phyloP scores from a whole-genome alignment of 2,888 invertebrate species.

The Machimus rusticus region DNA sequence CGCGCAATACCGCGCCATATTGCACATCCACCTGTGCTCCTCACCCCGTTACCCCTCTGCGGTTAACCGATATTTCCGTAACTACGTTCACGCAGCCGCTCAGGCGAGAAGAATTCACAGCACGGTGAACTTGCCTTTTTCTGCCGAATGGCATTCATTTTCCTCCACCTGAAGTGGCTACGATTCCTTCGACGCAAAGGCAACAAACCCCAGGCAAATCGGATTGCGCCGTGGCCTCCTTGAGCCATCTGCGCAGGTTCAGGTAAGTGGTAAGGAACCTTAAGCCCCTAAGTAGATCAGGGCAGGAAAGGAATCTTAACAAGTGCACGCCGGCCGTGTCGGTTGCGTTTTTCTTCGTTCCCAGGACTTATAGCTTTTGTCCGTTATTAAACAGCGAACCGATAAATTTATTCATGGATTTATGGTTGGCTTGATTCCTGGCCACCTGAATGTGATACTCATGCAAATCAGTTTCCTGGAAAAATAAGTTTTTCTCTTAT shows the following conservation, averaged over 20 bases:
- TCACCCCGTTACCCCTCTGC: background rate
- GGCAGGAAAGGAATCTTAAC: conserved; percentile 3
- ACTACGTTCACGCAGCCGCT: background rate
- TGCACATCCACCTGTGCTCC: conserved; percentile 14
- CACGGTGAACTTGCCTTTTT: background rate
- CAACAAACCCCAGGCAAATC: background rate
- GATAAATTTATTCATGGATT: conserved; percentile 44
- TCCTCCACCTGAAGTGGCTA: conserved; percentile 1
- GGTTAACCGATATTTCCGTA: conserved; percentile 40
- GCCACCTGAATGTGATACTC: conserved; percentile 23
- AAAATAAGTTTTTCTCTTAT: conserved; percentile 4
- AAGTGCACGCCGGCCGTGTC: background rate
- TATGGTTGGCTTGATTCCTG: conserved; percentile 41
- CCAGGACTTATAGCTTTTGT: conserved; percentile 14
- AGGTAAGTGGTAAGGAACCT: background rate
- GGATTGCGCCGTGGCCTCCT: background rate
- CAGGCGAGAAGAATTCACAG: background rate
- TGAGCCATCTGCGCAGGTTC: conserved; percentile 4
- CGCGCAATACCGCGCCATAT: conserved; percentile 4
- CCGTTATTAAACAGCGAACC: conserved; percentile 23
- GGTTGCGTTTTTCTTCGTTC: background rate
- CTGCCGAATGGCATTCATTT: background rate
- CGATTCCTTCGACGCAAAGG: background rate
- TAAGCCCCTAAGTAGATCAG: background rate
- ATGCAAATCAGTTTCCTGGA: conserved; percentile 45